Base-by-base conservation (phyloP, 2,888 invertebrate genomes). In the Gortyna flavago region DNA sequence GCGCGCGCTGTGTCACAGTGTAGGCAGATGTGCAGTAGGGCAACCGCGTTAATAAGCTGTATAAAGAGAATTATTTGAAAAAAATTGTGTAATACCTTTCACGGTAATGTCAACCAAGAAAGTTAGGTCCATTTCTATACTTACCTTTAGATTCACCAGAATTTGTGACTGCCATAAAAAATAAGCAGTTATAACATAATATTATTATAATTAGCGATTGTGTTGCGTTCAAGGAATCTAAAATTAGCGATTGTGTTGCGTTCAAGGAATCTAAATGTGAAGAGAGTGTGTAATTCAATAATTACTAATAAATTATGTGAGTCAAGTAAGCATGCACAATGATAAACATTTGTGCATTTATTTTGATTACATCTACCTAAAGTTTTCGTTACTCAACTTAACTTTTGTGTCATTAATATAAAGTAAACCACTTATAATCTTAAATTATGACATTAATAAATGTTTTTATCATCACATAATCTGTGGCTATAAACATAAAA, bases 261-360 rank as follows among this genome's bases (percentile, higher is more conserved):
- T 59, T 79, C 0, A 59, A 79, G 57, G 16, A 41, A 54, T 78
- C 48, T 68, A 51, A 69, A 69, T 78, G 69, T 65, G 21, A 38
- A 84, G 59, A 80, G 41, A 84, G 69, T 65, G 67, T 77, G 51
- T 61, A 61, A 80, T 59, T 59, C 5, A 25, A 18, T 29, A 62
- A 57, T 77, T 77, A 18, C 29, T 38, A 29, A 44, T 61, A 29
- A 29, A 54, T 84, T 66, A 67, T 48, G 18, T 3, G 41, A 70
- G 4, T 38, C n/a, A 61, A 59, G 51, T 84, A 32, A 61, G 41
- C 70, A 18, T 54, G 35, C 69, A 66, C 65, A 51, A 69, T 70
- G 64, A 66, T 54, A 66, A 65, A 65, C 21, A 65, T 35, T 64
- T 51, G 0, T 35, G 38, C 13, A 21, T 59, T 57, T 81, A 54